A percentile compares a stretch with the other conserved stretches of the same genome.
Evolutionary conservation across 2,113 vertebrate genomes (phyloP).

Genomic region (Dipodomys merriami): DNA sequence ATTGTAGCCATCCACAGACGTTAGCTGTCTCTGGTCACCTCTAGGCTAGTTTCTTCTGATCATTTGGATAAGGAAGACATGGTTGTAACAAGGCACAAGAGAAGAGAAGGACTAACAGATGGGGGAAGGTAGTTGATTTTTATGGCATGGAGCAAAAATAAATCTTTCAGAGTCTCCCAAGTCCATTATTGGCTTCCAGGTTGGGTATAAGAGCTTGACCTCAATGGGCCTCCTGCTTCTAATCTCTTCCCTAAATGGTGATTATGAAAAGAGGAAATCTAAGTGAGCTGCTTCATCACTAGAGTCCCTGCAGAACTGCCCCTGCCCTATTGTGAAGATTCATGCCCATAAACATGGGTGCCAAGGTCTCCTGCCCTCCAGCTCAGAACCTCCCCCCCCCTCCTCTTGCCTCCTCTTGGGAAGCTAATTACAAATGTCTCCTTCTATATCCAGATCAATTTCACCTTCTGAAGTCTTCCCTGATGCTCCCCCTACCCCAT

Average conservation of each 20-base stretch:
- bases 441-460: not conserved
- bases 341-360: not conserved
- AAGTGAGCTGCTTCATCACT: not conserved
- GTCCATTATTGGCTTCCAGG: not conserved
- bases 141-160: not conserved
- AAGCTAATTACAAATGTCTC: not conserved
- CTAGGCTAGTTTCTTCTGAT: not conserved
- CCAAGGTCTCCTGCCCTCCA: not conserved
- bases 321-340: not conserved
- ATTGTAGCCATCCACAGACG: not conserved
- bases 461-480: not conserved
- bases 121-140: not conserved
- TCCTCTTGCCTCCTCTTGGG: not conserved
- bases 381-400: no score
- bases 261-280: not conserved
- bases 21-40: not conserved
- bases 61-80: not conserved
- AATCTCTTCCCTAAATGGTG: not conserved
- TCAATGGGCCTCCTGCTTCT: not conserved
- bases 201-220: not conserved
- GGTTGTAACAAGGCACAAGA: not conserved
- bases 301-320: not conserved
- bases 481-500: not conserved
- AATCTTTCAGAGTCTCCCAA: not conserved
- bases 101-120: no score